Base-by-base conservation (phyloP, 2,888 invertebrate species). In the Balanococcus diminutus region DNA sequence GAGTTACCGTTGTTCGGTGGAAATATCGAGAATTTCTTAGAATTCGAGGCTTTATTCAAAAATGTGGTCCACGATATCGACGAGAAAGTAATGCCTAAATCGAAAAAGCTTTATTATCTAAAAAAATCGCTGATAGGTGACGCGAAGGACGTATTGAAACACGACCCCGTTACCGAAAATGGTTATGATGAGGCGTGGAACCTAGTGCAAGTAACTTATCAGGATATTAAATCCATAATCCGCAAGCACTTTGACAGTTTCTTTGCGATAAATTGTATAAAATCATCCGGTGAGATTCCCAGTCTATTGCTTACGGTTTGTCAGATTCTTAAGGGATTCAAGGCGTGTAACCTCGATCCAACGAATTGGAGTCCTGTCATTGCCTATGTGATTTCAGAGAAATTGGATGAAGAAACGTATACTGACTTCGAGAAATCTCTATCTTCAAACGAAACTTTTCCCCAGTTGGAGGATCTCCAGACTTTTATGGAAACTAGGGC, bases 351-450 rank as follows among this genome's bases (percentile, higher is more conserved):
- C n/a, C 32, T 16, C 9, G 75, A 75, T 3, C 75, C 75, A 16
- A n/a, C n/a, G n/a, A n/a, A n/a, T n/a, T n/a, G n/a, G n/a, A n/a
- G n/a, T n/a, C n/a, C n/a, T n/a, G n/a, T n/a, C n/a, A n/a, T n/a
- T n/a, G n/a, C 19, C 16, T 86, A 86, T 86, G 3, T 86, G 16
- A 22, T 86, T 4, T 46, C 51, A 4, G 72, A 51, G 5, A 46
- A 61, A 16, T 19, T 86, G 11, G 75, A 75, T 9, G n/a, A 75
- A 16, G 32, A 1, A 16, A 75, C 75, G 5, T 75, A 6, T 28
- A 3, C 2, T 1, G 75, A 75, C 2, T 75, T 75, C n/a, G 32
- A 75, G n/a, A 28, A n/a, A 8, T 8, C 32, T 0, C 19, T 75
- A 75, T 5, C 14, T n/a, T 11, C 75, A 16, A 75, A 31, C 25